Conservation (phyloP, 2,797 vertebrate species). For the Peromyscus aztecus region DNA sequence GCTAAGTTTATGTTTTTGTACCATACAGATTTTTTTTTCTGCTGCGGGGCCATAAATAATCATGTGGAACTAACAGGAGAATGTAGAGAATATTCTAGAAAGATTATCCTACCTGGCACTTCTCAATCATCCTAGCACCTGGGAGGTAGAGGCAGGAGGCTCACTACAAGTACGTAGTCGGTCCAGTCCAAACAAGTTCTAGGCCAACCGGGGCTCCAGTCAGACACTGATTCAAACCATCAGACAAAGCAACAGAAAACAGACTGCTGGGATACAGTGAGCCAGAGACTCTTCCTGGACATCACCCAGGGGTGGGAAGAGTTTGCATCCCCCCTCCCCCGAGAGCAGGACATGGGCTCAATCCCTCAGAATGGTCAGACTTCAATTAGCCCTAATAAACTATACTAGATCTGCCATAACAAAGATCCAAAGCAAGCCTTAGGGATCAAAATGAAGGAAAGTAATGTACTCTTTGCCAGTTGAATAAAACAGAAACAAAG, state of each 20-base stretch:
- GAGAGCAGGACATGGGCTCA: background rate
- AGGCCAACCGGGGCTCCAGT: background rate
- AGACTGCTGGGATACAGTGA: background rate
- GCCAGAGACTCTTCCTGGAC: background rate
- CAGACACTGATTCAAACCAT: background rate
- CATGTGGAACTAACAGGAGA: background rate
- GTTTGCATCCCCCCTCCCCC: background rate
- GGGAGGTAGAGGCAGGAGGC: background rate
- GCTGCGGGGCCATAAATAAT: background rate
- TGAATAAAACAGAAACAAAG: background rate
- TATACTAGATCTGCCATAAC: background rate
- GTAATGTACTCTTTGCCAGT: background rate
- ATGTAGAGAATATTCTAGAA: background rate
- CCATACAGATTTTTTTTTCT: slow-evolving; percentile 1
- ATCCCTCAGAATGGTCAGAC: background rate
- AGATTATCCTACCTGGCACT: background rate
- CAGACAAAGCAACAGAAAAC: background rate
- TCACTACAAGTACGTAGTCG: background rate
- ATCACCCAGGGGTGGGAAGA: background rate
- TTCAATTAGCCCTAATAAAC: background rate
- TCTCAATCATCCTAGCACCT: background rate
- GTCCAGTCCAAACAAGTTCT: background rate
- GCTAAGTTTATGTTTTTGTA: background rate
- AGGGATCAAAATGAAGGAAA: background rate
- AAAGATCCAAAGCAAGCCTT: background rate